phyloP scores from a whole-genome alignment of 2,113 vertebrate species.

The Hydropotes inermis region DNA sequence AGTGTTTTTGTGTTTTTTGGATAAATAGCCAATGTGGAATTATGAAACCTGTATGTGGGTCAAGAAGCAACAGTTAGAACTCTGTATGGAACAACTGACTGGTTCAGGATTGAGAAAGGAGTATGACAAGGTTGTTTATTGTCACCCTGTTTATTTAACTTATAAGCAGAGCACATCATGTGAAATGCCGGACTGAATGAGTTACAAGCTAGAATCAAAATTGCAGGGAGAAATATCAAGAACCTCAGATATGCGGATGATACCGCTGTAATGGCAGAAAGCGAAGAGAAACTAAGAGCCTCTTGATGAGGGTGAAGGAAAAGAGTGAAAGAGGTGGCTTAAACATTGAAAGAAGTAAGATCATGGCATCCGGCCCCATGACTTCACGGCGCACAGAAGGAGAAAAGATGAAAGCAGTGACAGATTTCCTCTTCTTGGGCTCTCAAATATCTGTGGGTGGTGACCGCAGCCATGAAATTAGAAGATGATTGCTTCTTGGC shows the following conservation, averaged over 20 bases:
- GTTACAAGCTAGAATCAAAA: not conserved
- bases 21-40: not conserved
- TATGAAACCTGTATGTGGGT: not conserved
- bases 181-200: not conserved
- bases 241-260: not conserved
- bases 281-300: not conserved
- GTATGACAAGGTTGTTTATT: not conserved
- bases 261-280: not conserved
- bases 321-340: not conserved
- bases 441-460: not conserved
- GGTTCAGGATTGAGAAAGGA: not conserved
- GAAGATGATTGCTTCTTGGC: not conserved
- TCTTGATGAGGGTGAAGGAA: not conserved
- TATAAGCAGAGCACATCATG: not conserved
- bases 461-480: not conserved
- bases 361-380: not conserved
- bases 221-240: not conserved
- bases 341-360: not conserved
- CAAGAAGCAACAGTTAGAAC: not conserved
- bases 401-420: not conserved
- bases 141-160: not conserved
- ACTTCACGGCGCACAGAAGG: not conserved
- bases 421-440: not conserved
- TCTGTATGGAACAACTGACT: not conserved
- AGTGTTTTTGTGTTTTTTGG: not conserved